Base-by-base conservation (phyloP, 2,888 invertebrate genomes). In the Notodonta dromedarius region DNA sequence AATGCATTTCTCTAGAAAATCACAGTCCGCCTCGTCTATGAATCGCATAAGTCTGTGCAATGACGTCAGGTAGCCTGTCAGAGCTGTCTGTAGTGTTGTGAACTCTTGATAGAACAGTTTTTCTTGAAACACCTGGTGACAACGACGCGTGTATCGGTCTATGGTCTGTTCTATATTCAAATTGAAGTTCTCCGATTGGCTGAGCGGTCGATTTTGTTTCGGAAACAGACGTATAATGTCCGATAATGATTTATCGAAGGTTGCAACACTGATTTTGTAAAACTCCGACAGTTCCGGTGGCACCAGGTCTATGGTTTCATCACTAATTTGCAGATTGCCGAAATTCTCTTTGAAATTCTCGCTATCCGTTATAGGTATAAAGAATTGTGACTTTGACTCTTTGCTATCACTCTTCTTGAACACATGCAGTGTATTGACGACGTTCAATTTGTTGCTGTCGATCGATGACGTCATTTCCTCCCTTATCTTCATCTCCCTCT, bases 81-180 rank as follows among this genome's bases (percentile, higher is more conserved):
- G 63, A 44, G 91, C 76, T 0, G 86, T 89, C 60, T 94, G 94
- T 1, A 93, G 72, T 0, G 83, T 88, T 24, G 86, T 77, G 55
- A 91, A 92, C 66, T 94, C 93, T 74, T 92, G 89, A 64, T 93
- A 91, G 67, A 94, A 94, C 3, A 91, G 65, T 71, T 93, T 93
- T 42, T 94, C 94, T 83, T 92, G 90, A 42, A 94, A 94, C 0
- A 94, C 93, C 82, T 93, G 91, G 55, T 93, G 94, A 44, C 94
- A 94, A 39, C 93, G 79, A 11, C 89, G 77, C 0, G 94, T 94
- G 35, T 94, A 94, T 61, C 92, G 85, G 14, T 94, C 94, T 59
- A 94, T 87, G 0, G 93, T 93, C 8, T 91, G 90, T 76, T 93
- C 91, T 0, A 86, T 74, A 13, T 86, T 90, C 39, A 93, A 70